Evolutionary conservation across 2,113 vertebrate genomes (phyloP).

Genomic region (Pontoporia blainvillei): DNA sequence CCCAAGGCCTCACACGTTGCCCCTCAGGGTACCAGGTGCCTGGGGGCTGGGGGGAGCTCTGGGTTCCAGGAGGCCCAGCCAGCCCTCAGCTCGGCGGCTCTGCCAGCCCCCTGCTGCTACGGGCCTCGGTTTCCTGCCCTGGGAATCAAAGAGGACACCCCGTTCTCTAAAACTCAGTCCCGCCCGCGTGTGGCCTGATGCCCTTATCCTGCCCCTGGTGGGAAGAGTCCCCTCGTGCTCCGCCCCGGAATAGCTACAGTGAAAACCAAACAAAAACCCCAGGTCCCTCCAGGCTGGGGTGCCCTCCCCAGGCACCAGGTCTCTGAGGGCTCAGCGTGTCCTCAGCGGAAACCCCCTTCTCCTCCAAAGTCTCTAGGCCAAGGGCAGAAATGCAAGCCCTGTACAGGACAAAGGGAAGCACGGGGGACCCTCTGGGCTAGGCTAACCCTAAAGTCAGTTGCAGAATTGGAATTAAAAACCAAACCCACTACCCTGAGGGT

Average conservation of each 20-base stretch:
- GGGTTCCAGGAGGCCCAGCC: not conserved
- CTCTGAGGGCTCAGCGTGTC: not conserved
- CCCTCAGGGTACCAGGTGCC: fast-evolving
- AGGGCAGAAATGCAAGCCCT: too few species aligned
- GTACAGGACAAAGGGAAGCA: not conserved
- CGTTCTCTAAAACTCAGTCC: not conserved
- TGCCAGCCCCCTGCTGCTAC: fast-evolving
- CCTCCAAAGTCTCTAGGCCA: not conserved
- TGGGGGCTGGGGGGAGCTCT: fast-evolving
- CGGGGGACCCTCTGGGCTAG: not conserved
- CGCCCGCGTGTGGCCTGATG: fast-evolving
- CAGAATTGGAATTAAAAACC: not conserved
- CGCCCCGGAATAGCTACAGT: not conserved
- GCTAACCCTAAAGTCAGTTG: not conserved
- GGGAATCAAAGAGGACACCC: too few species aligned
- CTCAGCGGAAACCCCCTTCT: fast-evolving
- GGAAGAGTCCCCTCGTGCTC: not conserved
- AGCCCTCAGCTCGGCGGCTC: fast-evolving
- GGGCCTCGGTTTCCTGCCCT: fast-evolving
- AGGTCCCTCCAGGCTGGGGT: fast-evolving
- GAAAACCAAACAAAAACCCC: not conserved
- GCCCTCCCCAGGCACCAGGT: fast-evolving
- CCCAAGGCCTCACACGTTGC: fast-evolving
- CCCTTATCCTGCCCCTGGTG: fast-evolving
- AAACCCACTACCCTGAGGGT: not conserved